Base-by-base conservation (phyloP, 2,113 vertebrate species). In the Lamprotornis superbus region DNA sequence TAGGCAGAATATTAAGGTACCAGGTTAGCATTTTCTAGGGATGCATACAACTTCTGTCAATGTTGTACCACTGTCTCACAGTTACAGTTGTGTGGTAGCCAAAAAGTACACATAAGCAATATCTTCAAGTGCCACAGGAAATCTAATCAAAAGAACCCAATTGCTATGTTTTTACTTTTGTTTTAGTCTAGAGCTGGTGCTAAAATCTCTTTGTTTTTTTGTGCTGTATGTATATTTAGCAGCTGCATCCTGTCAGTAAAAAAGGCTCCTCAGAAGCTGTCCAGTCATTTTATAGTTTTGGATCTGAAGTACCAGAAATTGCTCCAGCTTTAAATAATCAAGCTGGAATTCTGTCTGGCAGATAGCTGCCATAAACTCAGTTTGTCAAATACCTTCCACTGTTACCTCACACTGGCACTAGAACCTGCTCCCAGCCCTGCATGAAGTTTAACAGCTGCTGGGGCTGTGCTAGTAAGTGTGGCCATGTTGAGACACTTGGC, bases 31-130 rank as follows among this genome's bases (percentile, higher is more conserved):
- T 69, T 80, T 79, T 22, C 13, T 52, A 40, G 9, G 15, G 24
- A 49, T 39, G 3, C 23, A 15, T 53, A 44, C 3, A 65, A 15
- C 5, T 44, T 85, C 33, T 76, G 20, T 40, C 44, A 42, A 1
- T 31, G 14, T 20, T n/a, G 13, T n/a, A 28, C 9, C 47, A 12
- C 49, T 47, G 1, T 64, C 15, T 65, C 59, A 61, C 11, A 56
- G 30, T 56, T 64, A 78, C 7, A 60, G 27, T 10, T 47, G 20
- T 46, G 20, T 76, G 31, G 27, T 4, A 69, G 35, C 8, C 35
- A 68, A 56, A 68, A 76, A 47, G 15, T 33, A 30, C 0, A 0
- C 30, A 24, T 15, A 68, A 64, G 18, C 18, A 40, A 5, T 53
- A 68, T 25, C 37, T 75, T 46, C 40, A 78, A 78, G 16, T 49